phyloP scores from a whole-genome alignment of 2,113 vertebrate genomes.

The Oryzias curvinotus region DNA sequence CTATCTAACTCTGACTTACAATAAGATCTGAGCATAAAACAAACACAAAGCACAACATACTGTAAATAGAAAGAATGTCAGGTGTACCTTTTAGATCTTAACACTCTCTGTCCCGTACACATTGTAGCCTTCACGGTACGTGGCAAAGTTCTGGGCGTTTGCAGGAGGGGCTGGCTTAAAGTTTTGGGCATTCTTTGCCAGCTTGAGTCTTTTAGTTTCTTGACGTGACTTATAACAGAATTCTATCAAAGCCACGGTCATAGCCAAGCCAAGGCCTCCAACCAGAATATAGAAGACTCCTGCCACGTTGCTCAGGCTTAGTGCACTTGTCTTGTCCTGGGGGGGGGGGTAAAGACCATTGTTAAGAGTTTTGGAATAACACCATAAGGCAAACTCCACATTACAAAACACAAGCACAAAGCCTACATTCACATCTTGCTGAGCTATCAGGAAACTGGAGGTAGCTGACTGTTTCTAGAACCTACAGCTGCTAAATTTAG shows the following conservation, averaged over 20 bases:
- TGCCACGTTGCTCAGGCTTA: slow-evolving; percentile 98
- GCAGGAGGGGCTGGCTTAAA: slow-evolving; percentile 92
- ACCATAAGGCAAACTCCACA: slow-evolving; percentile 13
- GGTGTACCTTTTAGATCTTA: slow-evolving; percentile 91
- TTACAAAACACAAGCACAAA: slow-evolving; percentile 25
- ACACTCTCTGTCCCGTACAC: slow-evolving; percentile 99
- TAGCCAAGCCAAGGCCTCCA: slow-evolving; percentile 96
- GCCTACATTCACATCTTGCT: slow-evolving; percentile 41
- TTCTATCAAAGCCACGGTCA: slow-evolving; percentile 99
- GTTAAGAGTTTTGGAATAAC: slow-evolving; percentile 52
- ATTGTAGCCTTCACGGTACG: slow-evolving; percentile 99
- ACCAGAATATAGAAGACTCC: slow-evolving; percentile 99
- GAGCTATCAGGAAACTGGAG: slow-evolving; percentile 37
- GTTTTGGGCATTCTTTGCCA: slow-evolving; percentile 95
- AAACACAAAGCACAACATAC: neutral
- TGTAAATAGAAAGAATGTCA: neutral
- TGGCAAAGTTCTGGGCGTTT: slow-evolving; percentile 95
- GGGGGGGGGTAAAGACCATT: slow-evolving; percentile 84
- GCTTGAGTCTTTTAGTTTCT: slow-evolving; percentile 96
- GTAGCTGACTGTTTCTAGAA: slow-evolving; percentile 31
- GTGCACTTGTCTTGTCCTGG: slow-evolving; percentile 99
- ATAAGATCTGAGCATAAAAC: no score
- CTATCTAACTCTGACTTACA: no score
- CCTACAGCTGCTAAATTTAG: slow-evolving; percentile 24
- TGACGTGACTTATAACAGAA: slow-evolving; percentile 99